Evolutionary conservation across 2,797 vertebrate species (phyloP).

Genomic region (Gouania willdenowi): DNA sequence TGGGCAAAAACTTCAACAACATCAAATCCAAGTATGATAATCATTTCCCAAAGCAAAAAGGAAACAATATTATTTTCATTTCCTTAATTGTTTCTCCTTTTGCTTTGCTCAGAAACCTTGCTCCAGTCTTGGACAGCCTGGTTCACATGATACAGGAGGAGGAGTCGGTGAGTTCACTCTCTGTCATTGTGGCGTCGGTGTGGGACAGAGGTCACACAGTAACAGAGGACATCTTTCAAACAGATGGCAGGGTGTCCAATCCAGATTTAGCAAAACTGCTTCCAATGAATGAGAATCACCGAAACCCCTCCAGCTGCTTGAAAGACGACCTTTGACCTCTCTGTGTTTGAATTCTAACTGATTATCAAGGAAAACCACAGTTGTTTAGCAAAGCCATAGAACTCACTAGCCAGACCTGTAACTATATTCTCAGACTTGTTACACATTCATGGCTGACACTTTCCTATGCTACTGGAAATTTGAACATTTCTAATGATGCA

Average conservation of each 20-base stretch:
- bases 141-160: constrained; percentile 99
- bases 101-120: constrained; percentile 83
- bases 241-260: neutral
- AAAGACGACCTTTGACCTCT: constrained; percentile 24
- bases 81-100: neutral
- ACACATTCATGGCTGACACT: too few relatives aligned
- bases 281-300: constrained; percentile 12
- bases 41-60: too few relatives aligned
- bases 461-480: too few relatives aligned
- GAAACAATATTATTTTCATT: neutral
- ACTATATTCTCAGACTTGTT: too few relatives aligned
- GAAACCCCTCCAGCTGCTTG: constrained; percentile 18
- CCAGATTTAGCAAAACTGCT: neutral
- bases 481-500: too few relatives aligned
- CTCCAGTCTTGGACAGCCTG: constrained; percentile 91
- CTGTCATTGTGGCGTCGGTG: neutral
- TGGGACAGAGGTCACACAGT: neutral
- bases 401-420: too few relatives aligned
- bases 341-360: too few relatives aligned
- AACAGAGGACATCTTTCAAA: neutral
- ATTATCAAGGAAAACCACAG: too few relatives aligned
- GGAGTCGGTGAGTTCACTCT: constrained; percentile 86
- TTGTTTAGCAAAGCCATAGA: too few relatives aligned
- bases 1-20: constrained; percentile 99
- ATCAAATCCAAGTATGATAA: constrained; percentile 97